phyloP scores from a whole-genome alignment of 1,140 invertebrate species.

The Ceratosolen fusciceps region DNA sequence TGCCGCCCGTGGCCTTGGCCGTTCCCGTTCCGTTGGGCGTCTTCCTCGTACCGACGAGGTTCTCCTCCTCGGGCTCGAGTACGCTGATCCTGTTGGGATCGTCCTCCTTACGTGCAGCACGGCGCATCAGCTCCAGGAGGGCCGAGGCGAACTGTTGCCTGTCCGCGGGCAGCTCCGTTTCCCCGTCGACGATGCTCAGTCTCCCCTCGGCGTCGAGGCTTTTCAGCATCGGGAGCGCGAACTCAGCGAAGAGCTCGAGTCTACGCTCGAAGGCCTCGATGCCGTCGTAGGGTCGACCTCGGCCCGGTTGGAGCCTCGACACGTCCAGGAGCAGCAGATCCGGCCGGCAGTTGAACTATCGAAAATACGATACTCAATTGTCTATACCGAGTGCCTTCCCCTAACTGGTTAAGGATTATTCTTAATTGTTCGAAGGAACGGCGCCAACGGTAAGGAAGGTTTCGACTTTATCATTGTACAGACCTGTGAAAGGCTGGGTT shows the following conservation, averaged over 20 bases:
- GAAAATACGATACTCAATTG: background rate
- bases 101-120: constrained; percentile 67
- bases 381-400: too few species aligned
- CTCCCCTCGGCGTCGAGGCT: constrained; percentile 83
- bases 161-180: constrained; percentile 82
- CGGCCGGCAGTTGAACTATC: constrained; percentile 81
- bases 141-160: constrained; percentile 82
- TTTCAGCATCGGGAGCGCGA: constrained; percentile 90
- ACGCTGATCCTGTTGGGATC: constrained; percentile 52
- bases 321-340: constrained; percentile 86
- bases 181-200: constrained; percentile 85
- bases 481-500: too few species aligned
- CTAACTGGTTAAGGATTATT: too few species aligned
- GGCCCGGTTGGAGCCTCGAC: constrained; percentile 86
- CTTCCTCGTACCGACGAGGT: constrained; percentile 54
- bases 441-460: too few species aligned
- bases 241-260: constrained; percentile 87
- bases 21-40: constrained; percentile 61
- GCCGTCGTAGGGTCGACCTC: constrained; percentile 86
- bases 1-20: constrained; percentile 57
- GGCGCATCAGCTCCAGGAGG: constrained; percentile 77
- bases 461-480: too few species aligned
- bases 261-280: constrained; percentile 85
- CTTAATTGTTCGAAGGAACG: too few species aligned
- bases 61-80: constrained; percentile 36